phyloP scores from a whole-genome alignment of 37 sponge, comb jelly and placozoan species.

The Mnemiopsis leidyi region DNA sequence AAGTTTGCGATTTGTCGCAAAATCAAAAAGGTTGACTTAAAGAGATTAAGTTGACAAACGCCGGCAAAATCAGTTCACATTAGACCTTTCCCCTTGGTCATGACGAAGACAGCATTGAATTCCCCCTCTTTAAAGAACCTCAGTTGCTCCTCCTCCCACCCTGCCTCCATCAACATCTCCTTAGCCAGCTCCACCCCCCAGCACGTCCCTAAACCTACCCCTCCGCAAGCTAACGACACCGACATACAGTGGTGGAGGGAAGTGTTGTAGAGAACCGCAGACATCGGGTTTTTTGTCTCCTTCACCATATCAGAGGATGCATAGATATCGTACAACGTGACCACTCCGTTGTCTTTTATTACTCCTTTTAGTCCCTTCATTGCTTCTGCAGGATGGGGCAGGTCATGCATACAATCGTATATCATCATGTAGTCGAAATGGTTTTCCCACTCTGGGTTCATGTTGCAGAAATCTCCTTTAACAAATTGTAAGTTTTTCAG shows the following conservation, averaged over 20 bases:
- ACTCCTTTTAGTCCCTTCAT: conserved; percentile 53
- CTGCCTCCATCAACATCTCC: conserved; percentile 28
- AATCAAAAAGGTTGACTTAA: too few species aligned
- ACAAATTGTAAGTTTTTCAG: background rate
- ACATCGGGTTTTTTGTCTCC: background rate
- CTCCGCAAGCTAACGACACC: background rate
- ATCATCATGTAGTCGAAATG: conserved; percentile 53
- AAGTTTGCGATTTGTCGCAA: too few species aligned
- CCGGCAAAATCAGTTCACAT: too few species aligned
- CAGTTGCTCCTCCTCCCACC: background rate
- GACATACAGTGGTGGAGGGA: conserved; percentile 64
- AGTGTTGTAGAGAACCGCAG: conserved; percentile 18
- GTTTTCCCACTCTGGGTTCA: background rate
- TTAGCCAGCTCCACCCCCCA: conserved; percentile 49
- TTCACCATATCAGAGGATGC: conserved; percentile 15
- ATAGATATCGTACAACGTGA: conserved; percentile 39
- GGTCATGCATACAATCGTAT: conserved; percentile 61
- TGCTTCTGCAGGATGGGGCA: conserved; percentile 20
- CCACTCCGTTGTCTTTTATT: conserved; percentile 23
- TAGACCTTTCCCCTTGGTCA: conserved; percentile 51
- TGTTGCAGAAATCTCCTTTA: conserved; percentile 19
- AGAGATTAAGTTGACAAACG: too few species aligned
- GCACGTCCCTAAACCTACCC: conserved; percentile 38
- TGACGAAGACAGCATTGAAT: conserved; percentile 12
- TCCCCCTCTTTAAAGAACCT: background rate